Conservation (phyloP, 2,797 vertebrate genomes). For the Morus bassanus region DNA sequence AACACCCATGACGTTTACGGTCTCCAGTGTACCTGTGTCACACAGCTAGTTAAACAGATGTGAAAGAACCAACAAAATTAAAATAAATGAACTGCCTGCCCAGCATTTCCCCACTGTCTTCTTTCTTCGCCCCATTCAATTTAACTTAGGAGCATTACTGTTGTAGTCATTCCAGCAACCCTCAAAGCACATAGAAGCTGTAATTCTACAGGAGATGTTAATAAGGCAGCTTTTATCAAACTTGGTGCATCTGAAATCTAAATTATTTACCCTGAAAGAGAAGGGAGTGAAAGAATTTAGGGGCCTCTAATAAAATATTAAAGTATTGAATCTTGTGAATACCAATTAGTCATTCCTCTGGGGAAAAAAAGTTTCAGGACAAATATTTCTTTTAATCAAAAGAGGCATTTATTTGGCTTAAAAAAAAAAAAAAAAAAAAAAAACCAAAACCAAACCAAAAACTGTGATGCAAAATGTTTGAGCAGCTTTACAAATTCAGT, state of each 20-base stretch:
- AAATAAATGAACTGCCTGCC: constrained; percentile 4
- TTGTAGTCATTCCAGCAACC: not conserved
- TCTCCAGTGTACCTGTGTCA: not conserved
- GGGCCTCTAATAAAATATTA: constrained; percentile 25
- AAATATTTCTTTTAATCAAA: constrained; percentile 13
- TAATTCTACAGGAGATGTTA: constrained; percentile 5
- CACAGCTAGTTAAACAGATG: not conserved
- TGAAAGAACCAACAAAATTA: constrained; percentile 17
- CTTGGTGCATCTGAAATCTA: constrained; percentile 25
- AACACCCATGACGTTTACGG: not conserved
- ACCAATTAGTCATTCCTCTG: not conserved
- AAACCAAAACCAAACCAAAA: too few species aligned
- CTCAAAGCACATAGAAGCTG: not conserved
- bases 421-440: not conserved
- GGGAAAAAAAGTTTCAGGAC: not conserved
- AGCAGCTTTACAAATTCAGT: not conserved
- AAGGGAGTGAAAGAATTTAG: constrained; percentile 12
- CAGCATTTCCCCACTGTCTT: not conserved
- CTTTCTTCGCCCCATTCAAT: not conserved
- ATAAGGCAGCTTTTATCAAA: constrained; percentile 19
- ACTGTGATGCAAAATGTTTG: not conserved
- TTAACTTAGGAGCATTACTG: not conserved
- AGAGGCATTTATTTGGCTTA: not conserved
- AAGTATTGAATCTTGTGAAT: constrained; percentile 1
- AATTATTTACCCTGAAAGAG: constrained; percentile 33